Evolutionary conservation across 2,113 vertebrate genomes (phyloP), one percentile per base, ranked within the genome.

Genomic region (Albula goreensis): DNA sequence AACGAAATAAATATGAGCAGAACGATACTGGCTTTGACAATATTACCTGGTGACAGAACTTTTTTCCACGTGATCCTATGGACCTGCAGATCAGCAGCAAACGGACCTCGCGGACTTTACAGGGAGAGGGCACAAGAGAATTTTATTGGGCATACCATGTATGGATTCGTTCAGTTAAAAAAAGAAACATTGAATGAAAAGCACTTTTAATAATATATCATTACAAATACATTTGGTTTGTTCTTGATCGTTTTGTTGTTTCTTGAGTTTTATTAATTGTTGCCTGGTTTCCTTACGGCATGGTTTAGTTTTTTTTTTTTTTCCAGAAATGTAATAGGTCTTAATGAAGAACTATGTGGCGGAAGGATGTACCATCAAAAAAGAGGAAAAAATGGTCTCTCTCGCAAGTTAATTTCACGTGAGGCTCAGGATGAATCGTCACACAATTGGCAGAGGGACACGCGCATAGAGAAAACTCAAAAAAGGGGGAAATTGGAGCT

Each of bases 1-100:
- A 97, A 97, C 98, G 97, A 85, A 85, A 97, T 96, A 96, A 97
- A 96, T 97, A 97, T 98, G 98, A 97, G 96, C 97, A 96, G 97
- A 93, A 94, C 95, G 22, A 96, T 96, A 95, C 94, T 97, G 98
- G 95, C 95, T 97, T 97, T 96, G 96, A 96, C 96, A 94, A 95
- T 96, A 94, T 94, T 90, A 94, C 91, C 91, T 96, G 95, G 95
- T 96, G 94, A 94, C 95, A 94, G 94, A 95, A 94, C 92, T 94
- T 93, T 92, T 90, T 87, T 48, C 12, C 88, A 92, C 91, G 91
- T 94, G 91, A 94, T 91, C 92, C 91, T 92, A 92, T 94, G 95
- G 95, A 96, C 95, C 94, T 95, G 94, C 93, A 93, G 91, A 93
- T 90, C 84, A 50, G 92, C 93, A 92, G 93, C 93, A 93, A 94